phyloP scores from a whole-genome alignment of 2,888 invertebrate species.

The Epinotia nisella region DNA sequence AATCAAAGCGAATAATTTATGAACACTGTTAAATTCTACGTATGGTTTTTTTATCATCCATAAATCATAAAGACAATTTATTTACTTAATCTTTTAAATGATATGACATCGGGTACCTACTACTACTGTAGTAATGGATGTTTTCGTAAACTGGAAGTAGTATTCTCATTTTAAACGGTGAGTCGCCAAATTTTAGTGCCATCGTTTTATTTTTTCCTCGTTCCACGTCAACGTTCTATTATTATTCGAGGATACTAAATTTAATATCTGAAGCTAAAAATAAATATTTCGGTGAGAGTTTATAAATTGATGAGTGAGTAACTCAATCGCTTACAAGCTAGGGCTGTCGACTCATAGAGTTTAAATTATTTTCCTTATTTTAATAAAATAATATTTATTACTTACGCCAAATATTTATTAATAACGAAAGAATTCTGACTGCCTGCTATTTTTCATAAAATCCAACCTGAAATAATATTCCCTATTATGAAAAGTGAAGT shows the following conservation, averaged over 20 bases:
- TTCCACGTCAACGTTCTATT: conserved; percentile 43
- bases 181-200: conserved; percentile 17
- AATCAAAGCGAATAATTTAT: background rate
- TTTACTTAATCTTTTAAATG: background rate
- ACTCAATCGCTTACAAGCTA: conserved; percentile 49
- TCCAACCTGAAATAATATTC: no score
- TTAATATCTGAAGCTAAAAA: conserved; percentile 55
- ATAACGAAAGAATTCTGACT: background rate
- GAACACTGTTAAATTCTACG: background rate
- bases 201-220: conserved; percentile 39
- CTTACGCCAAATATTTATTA: background rate
- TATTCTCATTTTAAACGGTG: conserved; percentile 16
- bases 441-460: background rate
- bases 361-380: background rate
- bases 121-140: background rate
- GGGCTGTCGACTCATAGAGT: conserved; percentile 46
- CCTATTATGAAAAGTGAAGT: no score
- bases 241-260: conserved; percentile 52
- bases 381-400: background rate
- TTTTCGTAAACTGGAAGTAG: conserved; percentile 15
- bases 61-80: background rate
- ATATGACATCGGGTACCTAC: background rate
- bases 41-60: background rate
- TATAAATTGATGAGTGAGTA: conserved; percentile 52
- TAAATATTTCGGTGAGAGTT: conserved; percentile 55